Percentiles rank a stretch among this genome's conserved stretches.
Evolutionary conservation across 2,113 vertebrate genomes (phyloP).

Genomic region (Hypomesus transpacificus): DNA sequence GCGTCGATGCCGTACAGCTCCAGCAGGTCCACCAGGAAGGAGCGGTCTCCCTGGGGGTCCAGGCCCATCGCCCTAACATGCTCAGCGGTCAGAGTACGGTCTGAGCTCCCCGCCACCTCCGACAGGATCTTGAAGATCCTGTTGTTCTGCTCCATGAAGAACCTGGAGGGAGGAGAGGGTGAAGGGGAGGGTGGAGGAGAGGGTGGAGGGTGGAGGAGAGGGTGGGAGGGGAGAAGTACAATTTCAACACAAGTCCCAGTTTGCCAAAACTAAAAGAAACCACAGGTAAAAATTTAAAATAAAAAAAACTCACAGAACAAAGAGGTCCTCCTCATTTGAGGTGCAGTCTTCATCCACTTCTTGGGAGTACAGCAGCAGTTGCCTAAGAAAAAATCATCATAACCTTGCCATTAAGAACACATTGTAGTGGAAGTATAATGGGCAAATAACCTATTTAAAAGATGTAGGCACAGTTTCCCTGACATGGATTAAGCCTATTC

Average conservation of each 20-base stretch:
- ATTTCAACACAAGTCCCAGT: background rate
- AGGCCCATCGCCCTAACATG: slow-evolving; percentile 94
- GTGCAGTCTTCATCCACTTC: slow-evolving; percentile 88
- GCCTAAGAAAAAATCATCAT: slow-evolving; percentile 68
- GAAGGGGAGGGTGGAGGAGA: slow-evolving; percentile 5
- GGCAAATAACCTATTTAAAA: too few relatives aligned
- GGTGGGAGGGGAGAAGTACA: background rate
- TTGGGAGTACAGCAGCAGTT: slow-evolving; percentile 94
- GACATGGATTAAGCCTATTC: too few relatives aligned
- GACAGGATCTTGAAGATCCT: slow-evolving; percentile 93
- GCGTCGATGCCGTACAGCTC: slow-evolving; percentile 93
- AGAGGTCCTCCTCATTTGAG: slow-evolving; percentile 95
- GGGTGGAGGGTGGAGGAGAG: slow-evolving; percentile 7
- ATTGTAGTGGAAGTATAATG: too few relatives aligned
- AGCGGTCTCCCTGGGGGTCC: slow-evolving; percentile 91
- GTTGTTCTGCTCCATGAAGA: slow-evolving; percentile 98
- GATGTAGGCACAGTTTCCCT: too few relatives aligned
- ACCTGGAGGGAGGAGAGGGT: slow-evolving; percentile 68
- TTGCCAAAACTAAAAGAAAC: too few relatives aligned
- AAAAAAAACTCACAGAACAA: slow-evolving; percentile 85
- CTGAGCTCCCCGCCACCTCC: slow-evolving; percentile 86
- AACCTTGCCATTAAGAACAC: background rate
- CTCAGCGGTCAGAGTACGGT: slow-evolving; percentile 90
- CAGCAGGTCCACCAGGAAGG: slow-evolving; percentile 91
- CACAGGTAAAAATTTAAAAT: background rate